phyloP scores from a whole-genome alignment of 2,888 invertebrate genomes.

The Andricus quercusramuli region DNA sequence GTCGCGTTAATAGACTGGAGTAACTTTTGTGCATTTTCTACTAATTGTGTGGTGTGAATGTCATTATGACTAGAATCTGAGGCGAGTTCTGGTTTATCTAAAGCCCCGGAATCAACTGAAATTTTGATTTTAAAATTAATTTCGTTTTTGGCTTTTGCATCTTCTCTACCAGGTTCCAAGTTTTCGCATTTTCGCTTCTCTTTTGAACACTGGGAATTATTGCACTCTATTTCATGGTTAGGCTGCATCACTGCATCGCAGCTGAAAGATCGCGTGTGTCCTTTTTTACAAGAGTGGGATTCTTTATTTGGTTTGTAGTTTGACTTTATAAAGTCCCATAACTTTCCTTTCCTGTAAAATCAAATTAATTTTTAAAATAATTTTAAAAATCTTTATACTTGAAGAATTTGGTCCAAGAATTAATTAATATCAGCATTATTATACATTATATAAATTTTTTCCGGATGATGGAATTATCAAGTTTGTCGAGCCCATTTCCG shows the following conservation, averaged over 20 bases:
- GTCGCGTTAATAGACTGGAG: slow-evolving; percentile 78
- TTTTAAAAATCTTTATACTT: not conserved
- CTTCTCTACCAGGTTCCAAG: not conserved
- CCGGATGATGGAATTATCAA: no score
- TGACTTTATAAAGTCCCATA: slow-evolving; percentile 76
- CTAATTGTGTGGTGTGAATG: slow-evolving; percentile 70
- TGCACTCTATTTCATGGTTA: slow-evolving; percentile 23
- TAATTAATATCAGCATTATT: no score
- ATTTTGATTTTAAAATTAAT: not conserved
- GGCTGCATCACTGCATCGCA: slow-evolving; percentile 65
- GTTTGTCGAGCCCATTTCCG: no score
- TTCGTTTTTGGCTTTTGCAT: not conserved
- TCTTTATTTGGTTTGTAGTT: slow-evolving; percentile 62
- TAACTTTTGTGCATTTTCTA: slow-evolving; percentile 78
- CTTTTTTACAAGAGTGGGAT: slow-evolving; percentile 48
- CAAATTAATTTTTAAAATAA: slow-evolving; percentile 14
- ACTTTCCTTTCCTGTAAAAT: slow-evolving; percentile 75
- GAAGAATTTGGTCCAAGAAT: no score
- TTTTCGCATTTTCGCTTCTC: slow-evolving; percentile 1
- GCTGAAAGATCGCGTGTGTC: slow-evolving; percentile 64
- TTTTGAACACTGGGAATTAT: not conserved
- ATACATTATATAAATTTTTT: no score
- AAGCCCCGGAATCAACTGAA: not conserved
- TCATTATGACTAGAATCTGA: slow-evolving; percentile 43
- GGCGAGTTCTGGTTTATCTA: not conserved